Conservation (phyloP, 1,140 invertebrate species). For the Diprion similis region DNA sequence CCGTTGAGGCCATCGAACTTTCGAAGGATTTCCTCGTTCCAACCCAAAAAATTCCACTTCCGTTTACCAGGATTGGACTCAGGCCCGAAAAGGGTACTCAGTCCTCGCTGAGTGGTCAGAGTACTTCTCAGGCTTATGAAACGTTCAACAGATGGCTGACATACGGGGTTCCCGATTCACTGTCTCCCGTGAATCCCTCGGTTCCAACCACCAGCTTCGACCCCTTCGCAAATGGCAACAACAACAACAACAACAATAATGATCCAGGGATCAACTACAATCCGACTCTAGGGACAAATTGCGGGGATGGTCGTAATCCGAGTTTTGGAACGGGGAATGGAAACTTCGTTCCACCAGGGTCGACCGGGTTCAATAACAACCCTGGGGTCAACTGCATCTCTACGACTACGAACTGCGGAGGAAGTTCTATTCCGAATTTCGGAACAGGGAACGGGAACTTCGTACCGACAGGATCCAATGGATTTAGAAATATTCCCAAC, state of each 20-base stretch:
- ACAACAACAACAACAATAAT: not conserved
- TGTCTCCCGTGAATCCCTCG: not conserved
- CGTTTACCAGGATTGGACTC: not conserved
- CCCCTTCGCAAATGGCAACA: not conserved
- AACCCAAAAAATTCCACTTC: not conserved
- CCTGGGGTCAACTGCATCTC: no score
- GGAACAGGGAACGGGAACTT: no score
- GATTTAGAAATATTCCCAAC: no score
- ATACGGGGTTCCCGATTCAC: not conserved
- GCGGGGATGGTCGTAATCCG: no score
- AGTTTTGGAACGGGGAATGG: no score
- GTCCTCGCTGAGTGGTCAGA: not conserved
- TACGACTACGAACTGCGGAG: no score
- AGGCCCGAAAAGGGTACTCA: not conserved
- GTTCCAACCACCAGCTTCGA: not conserved
- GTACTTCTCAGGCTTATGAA: not conserved
- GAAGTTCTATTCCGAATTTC: no score
- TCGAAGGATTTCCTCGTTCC: constrained; percentile 16
- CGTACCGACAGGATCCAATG: no score
- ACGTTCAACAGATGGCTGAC: not conserved
- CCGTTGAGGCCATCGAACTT: not conserved
- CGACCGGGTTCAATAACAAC: no score
- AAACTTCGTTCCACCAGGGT: no score
- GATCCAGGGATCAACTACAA: not conserved
- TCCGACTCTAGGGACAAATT: not conserved